These are phyloP conservation scores for Nesidiocoris tenuis DNA, from an alignment of 2,888 invertebrate genomes.

Conservation along the genomic window DNA sequence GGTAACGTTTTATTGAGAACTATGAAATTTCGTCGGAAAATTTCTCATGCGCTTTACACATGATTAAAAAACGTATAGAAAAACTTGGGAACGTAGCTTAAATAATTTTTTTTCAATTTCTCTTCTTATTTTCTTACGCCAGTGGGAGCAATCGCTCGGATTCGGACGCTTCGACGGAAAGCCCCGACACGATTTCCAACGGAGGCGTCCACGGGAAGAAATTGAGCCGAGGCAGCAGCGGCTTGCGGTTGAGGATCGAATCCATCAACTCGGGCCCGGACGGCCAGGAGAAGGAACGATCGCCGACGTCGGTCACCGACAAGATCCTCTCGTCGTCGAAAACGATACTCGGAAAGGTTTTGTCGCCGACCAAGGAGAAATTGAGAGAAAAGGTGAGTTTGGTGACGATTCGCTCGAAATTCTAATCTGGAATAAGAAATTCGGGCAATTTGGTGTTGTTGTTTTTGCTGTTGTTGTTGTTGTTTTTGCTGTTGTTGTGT, in stretches of 20 bases:
- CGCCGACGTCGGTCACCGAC: conserved; percentile 58
- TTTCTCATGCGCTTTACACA: too few species aligned
- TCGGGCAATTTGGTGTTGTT: too few species aligned
- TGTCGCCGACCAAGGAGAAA: conserved; percentile 73
- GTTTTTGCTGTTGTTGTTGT: too few species aligned
- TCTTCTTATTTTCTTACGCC: too few species aligned
- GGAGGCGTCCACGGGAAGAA: conserved; percentile 19
- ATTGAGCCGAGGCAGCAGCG: conserved; percentile 38
- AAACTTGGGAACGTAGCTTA: too few species aligned
- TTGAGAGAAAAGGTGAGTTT: conserved; percentile 53
- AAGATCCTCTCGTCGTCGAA: conserved; percentile 69
- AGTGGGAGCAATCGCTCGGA: conserved; percentile 31
- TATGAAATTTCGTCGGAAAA: too few species aligned
- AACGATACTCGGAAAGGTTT: conserved; percentile 70
- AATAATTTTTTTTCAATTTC: too few species aligned
- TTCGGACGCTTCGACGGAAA: conserved; percentile 53
- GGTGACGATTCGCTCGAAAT: not conserved
- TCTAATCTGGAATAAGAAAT: not conserved
- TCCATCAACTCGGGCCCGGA: conserved; percentile 13
- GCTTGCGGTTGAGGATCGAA: conserved; percentile 44
- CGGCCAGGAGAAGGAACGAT: conserved; percentile 46
- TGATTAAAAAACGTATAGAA: too few species aligned
- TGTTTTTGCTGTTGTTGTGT: too few species aligned
- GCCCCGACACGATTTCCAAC: conserved; percentile 46
- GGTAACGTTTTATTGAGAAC: conserved; percentile 37